Evolutionary conservation across 2,888 invertebrate species (phyloP), one percentile per base, ranked within the genome.

Genomic region (Cristatella mucedo): DNA sequence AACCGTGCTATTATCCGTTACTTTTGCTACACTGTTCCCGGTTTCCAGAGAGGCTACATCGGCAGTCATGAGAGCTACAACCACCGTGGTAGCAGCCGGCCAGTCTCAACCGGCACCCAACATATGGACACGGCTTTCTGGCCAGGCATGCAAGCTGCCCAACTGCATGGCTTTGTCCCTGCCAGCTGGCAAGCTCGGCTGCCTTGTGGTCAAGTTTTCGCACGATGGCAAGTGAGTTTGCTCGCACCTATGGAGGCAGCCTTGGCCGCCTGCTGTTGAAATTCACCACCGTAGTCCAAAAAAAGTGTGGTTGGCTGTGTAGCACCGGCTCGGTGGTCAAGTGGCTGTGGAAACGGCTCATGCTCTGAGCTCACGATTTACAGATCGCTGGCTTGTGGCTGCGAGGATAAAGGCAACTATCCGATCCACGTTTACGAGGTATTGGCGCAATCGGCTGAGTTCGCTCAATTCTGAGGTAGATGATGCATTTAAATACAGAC

Each of bases 121-220:
- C 21, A n/a, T n/a, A n/a, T 75, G 75, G 74, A 62, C 66, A 2
- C 63, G 74, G 21, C 52, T 73, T 20, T 67, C 69, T 1, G 72
- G 72, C 2, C 74, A 75, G 52, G 66, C 70, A 20, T 76, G 76
- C 53, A 73, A 75, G 60, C 65, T 77, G 33, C 77, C 77, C 1
- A 76, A 75, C 44, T 50, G 41, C 22, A 44, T 52, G 15, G 38
- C 48, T 3, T 45, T 53, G 18, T 55, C 55, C 6, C 47, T 67
- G 13, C 51, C 56, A 5, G 51, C 59, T 6, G 57, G 60, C 3
- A 53, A 54, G 33, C 55, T 53, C 33, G 65, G 64, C 6, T 68
- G 67, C 43, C 63, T 52, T 43, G 53, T 54, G 3, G 22, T 67
- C 21, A 54, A 52, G 38, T 69, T 66, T 49, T 67, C 66, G 0